Percentiles rank a stretch among this genome's conserved stretches.
phyloP scores from a whole-genome alignment of 2,113 vertebrate species.

The Triplophysa dalaica region DNA sequence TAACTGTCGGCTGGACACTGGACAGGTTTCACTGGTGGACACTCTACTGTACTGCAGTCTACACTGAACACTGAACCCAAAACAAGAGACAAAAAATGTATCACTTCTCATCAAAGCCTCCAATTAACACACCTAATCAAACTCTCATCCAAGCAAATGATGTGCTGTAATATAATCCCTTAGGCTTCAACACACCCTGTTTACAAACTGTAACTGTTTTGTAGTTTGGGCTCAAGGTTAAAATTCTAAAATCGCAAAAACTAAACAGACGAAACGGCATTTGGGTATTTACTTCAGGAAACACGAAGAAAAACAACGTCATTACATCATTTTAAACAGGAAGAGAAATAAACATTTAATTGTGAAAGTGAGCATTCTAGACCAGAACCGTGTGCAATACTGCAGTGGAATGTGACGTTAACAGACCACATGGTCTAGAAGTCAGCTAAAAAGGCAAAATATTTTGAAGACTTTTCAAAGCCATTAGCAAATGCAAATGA shows the following conservation, averaged over 20 bases:
- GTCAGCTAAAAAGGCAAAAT: too few relatives aligned
- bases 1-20: constrained; percentile 88
- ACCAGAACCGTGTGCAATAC: too few relatives aligned
- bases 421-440: too few relatives aligned
- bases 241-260: background rate
- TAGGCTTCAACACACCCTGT: background rate
- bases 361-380: too few relatives aligned
- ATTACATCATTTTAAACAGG: too few relatives aligned
- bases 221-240: background rate
- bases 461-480: too few relatives aligned
- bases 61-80: constrained; percentile 81
- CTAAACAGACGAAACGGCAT: too few relatives aligned
- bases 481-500: too few relatives aligned
- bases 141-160: constrained; percentile 22
- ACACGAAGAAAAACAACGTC: too few relatives aligned
- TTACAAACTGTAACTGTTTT: background rate
- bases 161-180: constrained; percentile 12
- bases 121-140: constrained; percentile 21
- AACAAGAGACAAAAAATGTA: constrained; percentile 43
- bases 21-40: constrained; percentile 83
- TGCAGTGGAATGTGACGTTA: too few relatives aligned
- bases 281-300: too few relatives aligned
- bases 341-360: too few relatives aligned
- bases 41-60: constrained; percentile 89
- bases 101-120: constrained; percentile 10